phyloP scores from a whole-genome alignment of 2,797 vertebrate species.

The Glyptemys insculpta region DNA sequence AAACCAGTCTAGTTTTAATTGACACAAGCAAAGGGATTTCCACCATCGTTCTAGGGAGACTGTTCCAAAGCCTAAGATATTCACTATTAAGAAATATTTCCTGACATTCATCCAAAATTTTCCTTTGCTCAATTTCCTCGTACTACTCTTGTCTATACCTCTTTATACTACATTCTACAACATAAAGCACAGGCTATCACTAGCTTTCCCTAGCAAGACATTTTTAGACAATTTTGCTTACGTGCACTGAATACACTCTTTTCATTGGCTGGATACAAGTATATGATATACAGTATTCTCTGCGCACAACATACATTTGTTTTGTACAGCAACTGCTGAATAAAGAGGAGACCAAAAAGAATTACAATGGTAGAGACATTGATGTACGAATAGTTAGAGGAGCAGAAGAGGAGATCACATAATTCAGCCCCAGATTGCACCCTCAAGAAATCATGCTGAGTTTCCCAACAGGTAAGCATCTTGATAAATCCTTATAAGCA shows the following conservation, averaged over 20 bases:
- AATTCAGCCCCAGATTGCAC: slow-evolving; percentile 80
- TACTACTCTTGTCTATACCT: neutral
- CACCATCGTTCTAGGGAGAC: slow-evolving; percentile 55
- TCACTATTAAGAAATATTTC: slow-evolving; percentile 60
- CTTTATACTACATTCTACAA: neutral
- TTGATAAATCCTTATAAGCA: slow-evolving; percentile 78
- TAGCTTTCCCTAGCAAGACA: neutral
- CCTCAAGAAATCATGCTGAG: slow-evolving; percentile 83
- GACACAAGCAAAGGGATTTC: slow-evolving; percentile 50
- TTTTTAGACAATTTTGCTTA: slow-evolving; percentile 15
- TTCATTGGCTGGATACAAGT: slow-evolving; percentile 29
- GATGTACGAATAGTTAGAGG: slow-evolving; percentile 60
- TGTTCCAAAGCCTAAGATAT: slow-evolving; percentile 26
- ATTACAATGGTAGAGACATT: slow-evolving; percentile 68
- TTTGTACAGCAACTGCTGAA: slow-evolving; percentile 68
- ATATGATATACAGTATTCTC: slow-evolving; percentile 41
- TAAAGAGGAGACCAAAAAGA: slow-evolving; percentile 73
- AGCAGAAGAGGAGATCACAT: slow-evolving; percentile 67
- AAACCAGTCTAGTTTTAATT: slow-evolving; percentile 69
- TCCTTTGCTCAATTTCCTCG: slow-evolving; percentile 37
- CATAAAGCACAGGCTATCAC: neutral
- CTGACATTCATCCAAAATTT: slow-evolving; percentile 16
- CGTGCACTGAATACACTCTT: neutral
- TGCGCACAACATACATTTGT: slow-evolving; percentile 63
- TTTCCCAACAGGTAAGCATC: slow-evolving; percentile 82